Evolutionary conservation across 2,888 invertebrate genomes (phyloP), one percentile per base, ranked within the genome.

Genomic region (Platynereis dumerilii): DNA sequence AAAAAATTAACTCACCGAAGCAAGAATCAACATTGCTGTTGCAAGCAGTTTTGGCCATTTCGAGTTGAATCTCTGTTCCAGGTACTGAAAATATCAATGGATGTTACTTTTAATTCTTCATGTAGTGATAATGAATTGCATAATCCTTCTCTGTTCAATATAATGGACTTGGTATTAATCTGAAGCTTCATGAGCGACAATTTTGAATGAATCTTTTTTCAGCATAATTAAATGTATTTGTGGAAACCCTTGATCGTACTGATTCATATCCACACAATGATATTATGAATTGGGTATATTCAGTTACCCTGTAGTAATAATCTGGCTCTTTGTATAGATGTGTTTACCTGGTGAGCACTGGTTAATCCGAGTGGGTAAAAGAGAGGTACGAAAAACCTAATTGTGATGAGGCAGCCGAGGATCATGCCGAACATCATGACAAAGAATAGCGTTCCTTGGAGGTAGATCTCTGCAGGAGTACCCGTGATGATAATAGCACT

Each of bases 311-410:
- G n/a, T n/a, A n/a, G n/a, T n/a, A n/a, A n/a, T n/a, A n/a, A n/a
- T n/a, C n/a, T n/a, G n/a, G n/a, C n/a, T n/a, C n/a, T n/a, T n/a
- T n/a, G n/a, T n/a, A n/a, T n/a, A n/a, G n/a, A n/a, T n/a, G n/a
- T n/a, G n/a, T n/a, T 64, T 66, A 74, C 76, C 72, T 77, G 75
- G 69, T 74, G 76, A 1, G 75, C 73, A 42, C 75, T 76, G 15
- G 76, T 77, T 2, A 77, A 69, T 27, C 69, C 68, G 27, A 77
- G 67, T 22, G 76, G 76, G 60, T 73, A 77, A 3, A 77, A 60
- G n/a, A 77, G 65, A 1, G 76, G 76, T 2, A 76, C 74, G 56
- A 76, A 77, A 7, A 75, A 42, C 12, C 71, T 52, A 1, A 72
- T 62, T 0, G 76, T 70, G n/a, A 76, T n/a, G 10, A 75, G 59